Percentiles rank a stretch among this genome's conserved stretches.
Conservation (phyloP, 2,888 invertebrate species). For the Tetranychus piercei region DNA sequence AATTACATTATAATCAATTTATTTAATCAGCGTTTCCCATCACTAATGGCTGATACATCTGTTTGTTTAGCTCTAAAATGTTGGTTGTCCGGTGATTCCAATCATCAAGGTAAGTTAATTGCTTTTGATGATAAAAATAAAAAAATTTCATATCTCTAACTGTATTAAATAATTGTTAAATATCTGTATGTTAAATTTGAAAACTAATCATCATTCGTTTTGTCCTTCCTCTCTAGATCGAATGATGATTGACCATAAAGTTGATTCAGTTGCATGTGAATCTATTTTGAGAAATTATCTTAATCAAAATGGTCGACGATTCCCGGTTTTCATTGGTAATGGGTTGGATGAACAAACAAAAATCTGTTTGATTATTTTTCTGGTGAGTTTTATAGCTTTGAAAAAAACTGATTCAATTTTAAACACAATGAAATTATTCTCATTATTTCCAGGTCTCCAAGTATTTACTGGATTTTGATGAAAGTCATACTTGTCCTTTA, state of each 20-base stretch:
- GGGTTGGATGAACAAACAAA: constrained; percentile 26
- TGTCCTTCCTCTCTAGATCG: not conserved
- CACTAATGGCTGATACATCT: constrained; percentile 40
- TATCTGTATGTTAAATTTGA: not conserved
- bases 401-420: too few relatives aligned
- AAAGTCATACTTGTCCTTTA: constrained; percentile 70
- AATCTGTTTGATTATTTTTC: constrained; percentile 28
- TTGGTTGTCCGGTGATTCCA: constrained; percentile 37
- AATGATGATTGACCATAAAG: not conserved
- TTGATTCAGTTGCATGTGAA: not conserved
- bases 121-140: not conserved
- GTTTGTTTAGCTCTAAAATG: constrained; percentile 36
- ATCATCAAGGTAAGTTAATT: constrained; percentile 29
- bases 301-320: constrained; percentile 40
- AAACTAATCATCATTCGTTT: not conserved
- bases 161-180: not conserved
- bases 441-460: constrained; percentile 44
- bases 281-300: constrained; percentile 1
- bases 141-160: not conserved
- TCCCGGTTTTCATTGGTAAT: constrained; percentile 34
- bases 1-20: constrained; percentile 54
- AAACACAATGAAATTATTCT: not conserved
- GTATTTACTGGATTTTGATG: constrained; percentile 63
- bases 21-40: constrained; percentile 52
- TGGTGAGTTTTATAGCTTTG: constrained; percentile 24